Conservation (phyloP, 1,140 invertebrate species). For the Bemisia tabaci region DNA sequence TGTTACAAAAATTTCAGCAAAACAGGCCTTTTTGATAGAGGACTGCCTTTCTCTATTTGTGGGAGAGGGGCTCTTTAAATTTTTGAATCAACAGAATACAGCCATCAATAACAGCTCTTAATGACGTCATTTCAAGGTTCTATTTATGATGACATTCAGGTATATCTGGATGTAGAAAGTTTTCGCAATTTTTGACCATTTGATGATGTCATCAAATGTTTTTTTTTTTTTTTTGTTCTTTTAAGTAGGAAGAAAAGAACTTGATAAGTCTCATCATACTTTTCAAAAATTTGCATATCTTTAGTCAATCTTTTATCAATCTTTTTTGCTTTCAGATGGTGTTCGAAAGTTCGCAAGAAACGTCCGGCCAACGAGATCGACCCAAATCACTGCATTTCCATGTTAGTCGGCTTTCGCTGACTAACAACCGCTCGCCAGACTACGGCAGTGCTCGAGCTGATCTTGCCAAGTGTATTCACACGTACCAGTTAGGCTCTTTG, state of each 20-base stretch:
- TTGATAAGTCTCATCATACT: no score
- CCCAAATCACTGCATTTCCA: slow-evolving; percentile 69
- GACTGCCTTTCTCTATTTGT: no score
- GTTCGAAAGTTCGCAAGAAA: slow-evolving; percentile 51
- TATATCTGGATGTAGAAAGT: no score
- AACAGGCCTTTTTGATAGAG: no score
- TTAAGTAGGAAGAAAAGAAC: no score
- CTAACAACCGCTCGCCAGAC: slow-evolving; percentile 59
- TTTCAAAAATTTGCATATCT: not conserved
- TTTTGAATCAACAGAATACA: no score
- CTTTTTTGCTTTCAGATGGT: slow-evolving; percentile 40
- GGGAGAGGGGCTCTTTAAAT: no score
- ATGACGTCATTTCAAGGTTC: no score
- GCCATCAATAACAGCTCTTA: no score
- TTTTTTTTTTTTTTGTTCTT: slow-evolving; percentile 14
- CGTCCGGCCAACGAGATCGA: slow-evolving; percentile 59
- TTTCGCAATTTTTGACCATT: no score
- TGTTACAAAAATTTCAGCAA: no score
- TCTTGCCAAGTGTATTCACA: slow-evolving; percentile 55
- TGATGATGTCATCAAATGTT: slow-evolving; percentile 2
- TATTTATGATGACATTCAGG: no score
- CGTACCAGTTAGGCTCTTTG: slow-evolving; percentile 53
- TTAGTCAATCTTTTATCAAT: slow-evolving; percentile 11
- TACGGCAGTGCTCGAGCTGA: slow-evolving; percentile 47
- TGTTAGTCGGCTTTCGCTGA: slow-evolving; percentile 60